Conservation (phyloP, 2,888 invertebrate genomes). For the Rapana venosa region DNA sequence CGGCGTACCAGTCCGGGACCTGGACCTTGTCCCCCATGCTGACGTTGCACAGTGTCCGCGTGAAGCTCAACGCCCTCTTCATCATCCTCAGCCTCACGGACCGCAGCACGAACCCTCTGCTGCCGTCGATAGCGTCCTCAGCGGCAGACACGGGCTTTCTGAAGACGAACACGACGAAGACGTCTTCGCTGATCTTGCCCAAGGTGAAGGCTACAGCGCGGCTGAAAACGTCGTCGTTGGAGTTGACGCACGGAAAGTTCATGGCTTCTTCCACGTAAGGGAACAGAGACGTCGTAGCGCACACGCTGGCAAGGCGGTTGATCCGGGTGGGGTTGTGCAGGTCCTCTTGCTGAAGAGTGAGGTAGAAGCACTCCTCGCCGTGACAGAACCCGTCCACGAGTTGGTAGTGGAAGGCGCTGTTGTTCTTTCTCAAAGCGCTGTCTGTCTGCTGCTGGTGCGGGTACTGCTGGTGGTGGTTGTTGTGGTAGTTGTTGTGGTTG, state of each 20-base stretch:
- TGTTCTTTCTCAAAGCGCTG: not conserved
- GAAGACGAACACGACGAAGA: not conserved
- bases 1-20: not conserved
- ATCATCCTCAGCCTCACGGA: not conserved
- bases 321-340: not conserved
- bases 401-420: not conserved
- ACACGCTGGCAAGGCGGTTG: not conserved
- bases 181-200: not conserved
- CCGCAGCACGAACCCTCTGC: not conserved
- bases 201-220: not conserved
- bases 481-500: too few relatives aligned
- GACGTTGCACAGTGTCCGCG: not conserved
- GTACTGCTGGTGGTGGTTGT: too few relatives aligned
- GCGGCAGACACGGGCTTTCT: not conserved
- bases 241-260: not conserved
- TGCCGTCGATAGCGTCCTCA: not conserved
- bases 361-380: not conserved
- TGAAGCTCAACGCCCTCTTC: not conserved
- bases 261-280: conserved; percentile 25
- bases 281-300: not conserved
- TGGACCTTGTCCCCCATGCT: too few relatives aligned
- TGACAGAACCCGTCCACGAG: conserved; percentile 12
- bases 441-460: too few relatives aligned
- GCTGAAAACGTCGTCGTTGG: not conserved
- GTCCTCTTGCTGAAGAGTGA: conserved; percentile 7